Percentiles rank a stretch among this genome's conserved stretches.
phyloP scores from a whole-genome alignment of 2,797 vertebrate genomes.

The Fratercula arctica region DNA sequence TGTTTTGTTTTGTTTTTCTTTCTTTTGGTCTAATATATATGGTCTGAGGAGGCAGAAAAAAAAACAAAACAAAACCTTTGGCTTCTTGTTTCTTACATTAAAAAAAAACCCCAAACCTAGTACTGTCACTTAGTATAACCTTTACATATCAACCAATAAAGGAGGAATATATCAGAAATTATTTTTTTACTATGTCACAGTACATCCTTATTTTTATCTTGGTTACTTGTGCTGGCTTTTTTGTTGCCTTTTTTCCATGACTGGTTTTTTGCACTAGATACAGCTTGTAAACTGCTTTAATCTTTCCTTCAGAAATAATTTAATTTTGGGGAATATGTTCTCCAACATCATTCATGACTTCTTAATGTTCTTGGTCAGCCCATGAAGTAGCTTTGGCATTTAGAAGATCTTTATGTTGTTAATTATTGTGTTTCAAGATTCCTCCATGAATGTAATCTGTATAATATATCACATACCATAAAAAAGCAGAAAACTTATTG shows the following conservation, averaged over 20 bases:
- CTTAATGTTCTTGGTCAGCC: slow-evolving; percentile 23
- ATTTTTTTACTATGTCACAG: not conserved
- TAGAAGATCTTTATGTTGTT: slow-evolving; percentile 15
- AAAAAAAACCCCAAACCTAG: not conserved
- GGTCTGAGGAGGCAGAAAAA: not conserved
- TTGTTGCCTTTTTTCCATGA: not conserved
- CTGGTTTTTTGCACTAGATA: not conserved
- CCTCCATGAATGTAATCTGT: not conserved
- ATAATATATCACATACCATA: not conserved
- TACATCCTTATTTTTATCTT: not conserved
- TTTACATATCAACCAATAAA: not conserved
- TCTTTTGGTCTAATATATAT: rapidly evolving
- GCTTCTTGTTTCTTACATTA: not conserved
- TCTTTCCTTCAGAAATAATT: slow-evolving; percentile 37
- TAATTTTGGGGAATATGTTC: not conserved
- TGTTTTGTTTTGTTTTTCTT: too few relatives aligned
- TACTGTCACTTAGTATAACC: not conserved
- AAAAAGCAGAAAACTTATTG: slow-evolving; percentile 26
- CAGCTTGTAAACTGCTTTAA: not conserved
- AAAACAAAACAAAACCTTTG: rapidly evolving
- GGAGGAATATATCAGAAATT: not conserved
- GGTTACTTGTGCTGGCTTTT: not conserved
- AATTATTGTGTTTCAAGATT: slow-evolving; percentile 32
- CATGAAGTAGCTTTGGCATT: slow-evolving; percentile 41
- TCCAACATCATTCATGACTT: not conserved